These are phyloP conservation scores for Oplegnathus fasciatus DNA, from an alignment of 2,113 vertebrate species.

Conservation along the genomic window DNA sequence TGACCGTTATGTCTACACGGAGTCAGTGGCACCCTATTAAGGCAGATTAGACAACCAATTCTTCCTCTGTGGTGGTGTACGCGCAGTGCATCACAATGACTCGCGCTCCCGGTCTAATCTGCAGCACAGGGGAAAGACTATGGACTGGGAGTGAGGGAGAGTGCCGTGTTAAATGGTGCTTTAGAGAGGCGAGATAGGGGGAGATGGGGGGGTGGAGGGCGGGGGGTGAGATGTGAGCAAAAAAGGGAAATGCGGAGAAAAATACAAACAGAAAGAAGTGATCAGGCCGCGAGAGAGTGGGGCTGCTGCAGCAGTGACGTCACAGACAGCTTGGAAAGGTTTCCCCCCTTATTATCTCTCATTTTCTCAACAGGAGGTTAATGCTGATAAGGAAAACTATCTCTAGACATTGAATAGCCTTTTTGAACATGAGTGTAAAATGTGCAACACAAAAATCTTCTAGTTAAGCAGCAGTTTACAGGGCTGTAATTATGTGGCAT, in stretches of 20 bases:
- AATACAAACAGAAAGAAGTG: conserved; percentile 4
- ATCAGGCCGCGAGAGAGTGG: conserved; percentile 4
- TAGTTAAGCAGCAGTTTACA: conserved; percentile 9
- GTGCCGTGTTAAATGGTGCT: neutral
- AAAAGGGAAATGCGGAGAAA: conserved; percentile 5
- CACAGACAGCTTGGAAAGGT: conserved; percentile 62
- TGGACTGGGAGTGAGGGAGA: conserved; percentile 16
- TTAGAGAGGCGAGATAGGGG: conserved; percentile 2
- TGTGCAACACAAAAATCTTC: conserved; percentile 11
- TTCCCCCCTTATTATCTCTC: conserved; percentile 46
- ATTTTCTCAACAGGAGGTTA: conserved; percentile 57
- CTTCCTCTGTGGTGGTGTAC: conserved; percentile 39
- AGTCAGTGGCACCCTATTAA: conserved; percentile 41
- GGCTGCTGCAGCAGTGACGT: conserved; percentile 59
- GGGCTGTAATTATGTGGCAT: conserved; percentile 39
- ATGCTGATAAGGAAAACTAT: conserved; percentile 42
- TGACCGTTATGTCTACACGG: conserved; percentile 43
- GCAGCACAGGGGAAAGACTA: conserved; percentile 30
- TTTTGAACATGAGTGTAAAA: conserved; percentile 24
- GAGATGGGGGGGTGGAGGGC: neutral
- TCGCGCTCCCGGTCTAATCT: conserved; percentile 32
- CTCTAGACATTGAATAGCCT: conserved; percentile 36
- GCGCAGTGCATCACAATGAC: conserved; percentile 67
- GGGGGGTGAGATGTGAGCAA: neutral
- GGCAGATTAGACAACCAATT: conserved; percentile 57